Percentiles rank a stretch among this genome's conserved stretches.
These are phyloP conservation scores for Antheraea pernyi DNA, from an alignment of 1,140 invertebrate species.

Conservation along the genomic window DNA sequence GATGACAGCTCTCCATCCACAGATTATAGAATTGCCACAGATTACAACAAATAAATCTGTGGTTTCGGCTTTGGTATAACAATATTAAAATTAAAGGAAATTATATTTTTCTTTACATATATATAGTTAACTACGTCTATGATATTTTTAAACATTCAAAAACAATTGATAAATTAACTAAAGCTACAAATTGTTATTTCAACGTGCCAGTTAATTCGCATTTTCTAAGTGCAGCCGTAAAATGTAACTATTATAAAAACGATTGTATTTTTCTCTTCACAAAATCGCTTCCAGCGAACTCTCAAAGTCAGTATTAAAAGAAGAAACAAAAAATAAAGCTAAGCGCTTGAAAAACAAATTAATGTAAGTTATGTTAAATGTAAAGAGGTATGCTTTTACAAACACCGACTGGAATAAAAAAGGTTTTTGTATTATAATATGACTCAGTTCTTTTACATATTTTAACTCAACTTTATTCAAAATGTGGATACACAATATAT, in stretches of 20 bases:
- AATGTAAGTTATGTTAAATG: slow-evolving; percentile 24
- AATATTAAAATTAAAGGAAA: too few species aligned
- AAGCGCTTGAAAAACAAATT: slow-evolving; percentile 25
- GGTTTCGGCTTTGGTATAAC: too few species aligned
- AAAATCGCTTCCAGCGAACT: slow-evolving; percentile 6
- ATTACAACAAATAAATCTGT: too few species aligned
- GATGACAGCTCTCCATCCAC: too few species aligned
- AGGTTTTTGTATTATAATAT: slow-evolving; percentile 5
- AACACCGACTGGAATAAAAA: slow-evolving; percentile 17
- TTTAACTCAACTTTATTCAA: background rate
- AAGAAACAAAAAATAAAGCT: slow-evolving; percentile 17
- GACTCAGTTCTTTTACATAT: background rate
- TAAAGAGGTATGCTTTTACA: slow-evolving; percentile 32
- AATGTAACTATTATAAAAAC: background rate
- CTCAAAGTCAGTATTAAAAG: slow-evolving; percentile 20
- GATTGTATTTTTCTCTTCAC: background rate
- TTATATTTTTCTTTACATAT: too few species aligned
- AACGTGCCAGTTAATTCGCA: background rate
- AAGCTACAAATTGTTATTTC: background rate
- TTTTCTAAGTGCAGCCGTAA: background rate
- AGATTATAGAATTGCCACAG: too few species aligned
- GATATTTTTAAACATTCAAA: background rate
- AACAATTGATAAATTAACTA: background rate
- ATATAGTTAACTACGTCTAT: too few species aligned
- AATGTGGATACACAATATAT: slow-evolving; percentile 8